These are phyloP conservation scores for Styela plicata DNA, from an alignment of 23 tunicate species.

Conservation along the genomic window DNA sequence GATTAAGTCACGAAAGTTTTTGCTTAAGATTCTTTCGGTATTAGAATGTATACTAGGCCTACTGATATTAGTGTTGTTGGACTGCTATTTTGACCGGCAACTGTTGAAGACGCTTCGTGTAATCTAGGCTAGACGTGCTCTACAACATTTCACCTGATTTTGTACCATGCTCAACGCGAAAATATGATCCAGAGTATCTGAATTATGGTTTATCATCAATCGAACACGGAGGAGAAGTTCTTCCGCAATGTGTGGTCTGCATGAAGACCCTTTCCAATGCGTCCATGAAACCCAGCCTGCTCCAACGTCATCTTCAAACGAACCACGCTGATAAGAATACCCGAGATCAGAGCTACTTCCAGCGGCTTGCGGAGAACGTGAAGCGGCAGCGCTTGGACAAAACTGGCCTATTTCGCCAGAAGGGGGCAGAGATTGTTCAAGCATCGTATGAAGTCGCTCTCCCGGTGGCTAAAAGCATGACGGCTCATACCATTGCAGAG, in stretches of 20 bases:
- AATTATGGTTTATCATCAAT: conserved; percentile 44
- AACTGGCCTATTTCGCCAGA: conserved; percentile 33
- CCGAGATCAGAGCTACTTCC: conserved; percentile 50
- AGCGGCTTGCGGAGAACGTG: conserved; percentile 56
- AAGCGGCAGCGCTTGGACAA: conserved; percentile 59
- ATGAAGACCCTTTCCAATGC: too few relatives aligned
- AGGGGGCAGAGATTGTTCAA: conserved; percentile 46
- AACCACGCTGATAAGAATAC: conserved; percentile 44
- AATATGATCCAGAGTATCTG: conserved; percentile 31
- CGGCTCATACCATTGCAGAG: conserved; percentile 65
- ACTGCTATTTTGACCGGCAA: too few relatives aligned
- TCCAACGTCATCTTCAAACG: conserved; percentile 47
- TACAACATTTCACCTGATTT: conserved; percentile 22
- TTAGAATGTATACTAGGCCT: too few relatives aligned
- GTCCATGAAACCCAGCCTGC: too few relatives aligned
- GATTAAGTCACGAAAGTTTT: too few relatives aligned
- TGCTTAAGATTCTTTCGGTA: too few relatives aligned
- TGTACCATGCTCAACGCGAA: conserved; percentile 37
- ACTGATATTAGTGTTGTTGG: too few relatives aligned
- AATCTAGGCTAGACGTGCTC: too few relatives aligned
- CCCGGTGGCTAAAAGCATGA: conserved; percentile 60
- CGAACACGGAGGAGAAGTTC: too few relatives aligned
- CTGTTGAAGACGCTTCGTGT: too few relatives aligned
- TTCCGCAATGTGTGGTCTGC: conserved; percentile 41
- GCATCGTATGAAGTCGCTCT: conserved; percentile 79